These are phyloP conservation scores for human DNA, from an alignment of 2,113 vertebrate genomes.

Conservation along the genomic window GRCh38 chr5:103801001-103801500, in stretches of 20 bases:
- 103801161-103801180: neutral
- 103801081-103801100: slow-evolving; percentile 42
- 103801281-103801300: slow-evolving; percentile 77
- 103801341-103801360: slow-evolving; percentile 72
- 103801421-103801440: slow-evolving; percentile 47
- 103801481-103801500: slow-evolving; percentile 64
- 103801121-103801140: neutral
- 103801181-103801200: slow-evolving; percentile 11
- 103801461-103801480: slow-evolving; percentile 63
- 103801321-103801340: slow-evolving; percentile 77
- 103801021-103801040: slow-evolving; percentile 45
- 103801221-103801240: neutral
- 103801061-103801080: slow-evolving; percentile 60
- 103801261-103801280: slow-evolving; percentile 70
- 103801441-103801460: slow-evolving; percentile 69
- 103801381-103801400: slow-evolving; percentile 71
- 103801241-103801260: slow-evolving; percentile 46
- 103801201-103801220: neutral
- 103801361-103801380: slow-evolving; percentile 68
- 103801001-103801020: slow-evolving; percentile 54
- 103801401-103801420: slow-evolving; percentile 62
- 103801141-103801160: neutral
- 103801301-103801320: slow-evolving; percentile 72
- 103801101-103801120: slow-evolving; percentile 30
- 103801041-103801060: slow-evolving; percentile 22